These are phyloP conservation scores for Ophion slaviceki DNA, from an alignment of 2,888 invertebrate species.

Conservation along the genomic window DNA sequence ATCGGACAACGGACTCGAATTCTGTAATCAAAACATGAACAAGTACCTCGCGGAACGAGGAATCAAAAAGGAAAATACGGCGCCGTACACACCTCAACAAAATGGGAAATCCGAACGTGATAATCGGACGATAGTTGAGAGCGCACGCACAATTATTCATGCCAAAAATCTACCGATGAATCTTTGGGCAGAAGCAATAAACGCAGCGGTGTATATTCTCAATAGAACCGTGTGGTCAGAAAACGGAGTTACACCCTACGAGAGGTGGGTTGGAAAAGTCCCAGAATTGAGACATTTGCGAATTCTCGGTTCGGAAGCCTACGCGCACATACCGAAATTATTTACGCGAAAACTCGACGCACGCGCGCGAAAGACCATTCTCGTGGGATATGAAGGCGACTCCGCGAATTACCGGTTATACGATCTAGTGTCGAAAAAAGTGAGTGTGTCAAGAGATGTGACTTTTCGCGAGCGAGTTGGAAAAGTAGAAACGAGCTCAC, in stretches of 20 bases:
- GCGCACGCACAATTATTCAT: too few relatives aligned
- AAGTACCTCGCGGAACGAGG: background rate
- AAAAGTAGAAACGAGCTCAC: background rate
- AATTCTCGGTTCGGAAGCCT: constrained; percentile 59
- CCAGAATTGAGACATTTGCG: constrained; percentile 27
- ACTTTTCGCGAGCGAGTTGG: constrained; percentile 46
- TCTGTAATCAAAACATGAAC: too few relatives aligned
- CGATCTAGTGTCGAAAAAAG: constrained; percentile 30
- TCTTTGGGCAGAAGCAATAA: too few relatives aligned
- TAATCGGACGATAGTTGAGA: too few relatives aligned
- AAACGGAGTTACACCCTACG: constrained; percentile 7
- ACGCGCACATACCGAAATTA: constrained; percentile 43
- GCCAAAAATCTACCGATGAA: background rate
- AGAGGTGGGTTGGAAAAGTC: too few relatives aligned
- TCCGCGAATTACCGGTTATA: constrained; percentile 55
- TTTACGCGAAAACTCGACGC: constrained; percentile 52
- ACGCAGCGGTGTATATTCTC: too few relatives aligned
- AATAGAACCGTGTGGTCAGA: background rate
- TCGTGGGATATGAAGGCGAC: constrained; percentile 60
- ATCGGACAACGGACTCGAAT: too few relatives aligned
- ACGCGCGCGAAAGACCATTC: constrained; percentile 43
- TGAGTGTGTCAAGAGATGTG: constrained; percentile 45
- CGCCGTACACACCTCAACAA: constrained; percentile 5
- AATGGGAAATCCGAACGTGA: too few relatives aligned
- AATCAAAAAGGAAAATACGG: constrained; percentile 4